Conservation (phyloP, 2,797 vertebrate genomes). For the Gallinago stenura region DNA sequence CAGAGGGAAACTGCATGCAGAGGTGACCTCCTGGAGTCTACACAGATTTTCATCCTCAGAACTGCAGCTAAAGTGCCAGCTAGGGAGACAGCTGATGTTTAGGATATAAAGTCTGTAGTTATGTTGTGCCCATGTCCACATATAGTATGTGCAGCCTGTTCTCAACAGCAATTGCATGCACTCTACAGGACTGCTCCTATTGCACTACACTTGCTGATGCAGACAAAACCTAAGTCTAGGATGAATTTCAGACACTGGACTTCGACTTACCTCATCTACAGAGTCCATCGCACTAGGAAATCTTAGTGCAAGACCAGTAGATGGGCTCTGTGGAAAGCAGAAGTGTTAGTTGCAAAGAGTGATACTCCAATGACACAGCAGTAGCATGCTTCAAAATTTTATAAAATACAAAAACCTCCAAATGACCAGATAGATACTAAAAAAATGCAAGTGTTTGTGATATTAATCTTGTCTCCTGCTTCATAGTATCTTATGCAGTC, state of each 20-base stretch:
- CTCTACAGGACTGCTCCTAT: not conserved
- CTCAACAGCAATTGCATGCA: not conserved
- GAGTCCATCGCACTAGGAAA: not conserved
- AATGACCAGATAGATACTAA: no score
- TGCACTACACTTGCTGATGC: not conserved
- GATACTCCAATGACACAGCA: not conserved
- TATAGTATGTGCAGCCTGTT: fast-evolving
- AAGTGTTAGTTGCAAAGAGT: not conserved
- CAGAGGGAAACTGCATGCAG: not conserved
- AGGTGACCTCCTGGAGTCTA: not conserved
- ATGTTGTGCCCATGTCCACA: not conserved
- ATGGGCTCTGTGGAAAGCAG: not conserved
- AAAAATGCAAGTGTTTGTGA: not conserved
- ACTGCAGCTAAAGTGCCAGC: not conserved
- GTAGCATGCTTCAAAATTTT: not conserved
- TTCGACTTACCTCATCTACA: not conserved
- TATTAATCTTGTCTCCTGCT: not conserved
- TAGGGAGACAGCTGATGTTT: not conserved
- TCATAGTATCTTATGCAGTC: fast-evolving
- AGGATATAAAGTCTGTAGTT: not conserved
- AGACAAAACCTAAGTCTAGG: not conserved
- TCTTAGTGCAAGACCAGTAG: not conserved
- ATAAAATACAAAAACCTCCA: not conserved
- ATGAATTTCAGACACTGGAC: not conserved
- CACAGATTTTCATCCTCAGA: not conserved